A percentile compares a stretch with the other conserved stretches of the same genome.
Conservation (phyloP, 2,888 invertebrate species). For the Octodonta nipae region DNA sequence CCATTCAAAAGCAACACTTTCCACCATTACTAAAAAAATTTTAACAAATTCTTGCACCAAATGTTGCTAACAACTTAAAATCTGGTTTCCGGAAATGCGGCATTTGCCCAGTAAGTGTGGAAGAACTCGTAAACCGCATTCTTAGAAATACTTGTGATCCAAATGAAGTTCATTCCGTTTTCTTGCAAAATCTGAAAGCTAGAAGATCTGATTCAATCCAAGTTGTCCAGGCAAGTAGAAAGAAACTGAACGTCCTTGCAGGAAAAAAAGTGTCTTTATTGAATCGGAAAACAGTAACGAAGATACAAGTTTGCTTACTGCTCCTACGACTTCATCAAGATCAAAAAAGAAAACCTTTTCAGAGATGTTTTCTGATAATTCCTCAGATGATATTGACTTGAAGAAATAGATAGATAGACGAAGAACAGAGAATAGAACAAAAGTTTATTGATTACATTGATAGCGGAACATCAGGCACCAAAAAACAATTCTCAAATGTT, state of each 20-base stretch:
- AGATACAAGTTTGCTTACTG: too few species aligned
- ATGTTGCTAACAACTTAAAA: constrained; percentile 7
- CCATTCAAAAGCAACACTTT: constrained; percentile 1
- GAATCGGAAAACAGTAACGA: background rate
- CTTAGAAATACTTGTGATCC: constrained; percentile 6
- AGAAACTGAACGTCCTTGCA: constrained; percentile 6
- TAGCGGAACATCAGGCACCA: background rate
- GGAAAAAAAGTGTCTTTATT: constrained; percentile 3
- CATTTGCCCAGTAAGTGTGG: constrained; percentile 7
- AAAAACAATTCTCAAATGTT: constrained; percentile 3
- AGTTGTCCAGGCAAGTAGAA: constrained; percentile 5
- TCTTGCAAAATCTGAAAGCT: constrained; percentile 5
- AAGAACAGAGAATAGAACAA: background rate
- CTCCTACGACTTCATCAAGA: too few species aligned
- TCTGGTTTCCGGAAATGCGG: constrained; percentile 8
- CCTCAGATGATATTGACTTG: constrained; percentile 1
- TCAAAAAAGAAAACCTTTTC: too few species aligned
- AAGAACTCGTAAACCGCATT: constrained; percentile 6
- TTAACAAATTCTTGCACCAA: constrained; percentile 5
- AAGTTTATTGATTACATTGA: too few species aligned
- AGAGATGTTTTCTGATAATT: background rate
- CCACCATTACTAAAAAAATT: constrained; percentile 3
- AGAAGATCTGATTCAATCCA: constrained; percentile 6
- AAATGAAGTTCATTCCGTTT: constrained; percentile 5
- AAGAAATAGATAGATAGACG: background rate